Percentiles rank a stretch among this genome's conserved stretches.
Evolutionary conservation across 2,888 invertebrate species (phyloP).

Genomic region (Orthosia cruda): DNA sequence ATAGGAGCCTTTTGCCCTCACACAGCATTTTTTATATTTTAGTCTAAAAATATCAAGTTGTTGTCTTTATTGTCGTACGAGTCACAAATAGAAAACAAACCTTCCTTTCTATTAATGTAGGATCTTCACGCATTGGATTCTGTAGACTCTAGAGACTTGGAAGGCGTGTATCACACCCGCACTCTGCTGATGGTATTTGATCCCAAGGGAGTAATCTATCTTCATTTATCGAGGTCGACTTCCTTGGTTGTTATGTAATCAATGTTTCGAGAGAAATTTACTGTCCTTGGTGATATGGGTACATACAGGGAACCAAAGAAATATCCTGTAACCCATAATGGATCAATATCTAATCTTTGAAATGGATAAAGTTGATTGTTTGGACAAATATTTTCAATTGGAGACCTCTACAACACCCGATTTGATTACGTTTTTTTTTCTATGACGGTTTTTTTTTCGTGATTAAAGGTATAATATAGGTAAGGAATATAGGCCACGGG

Average conservation of each 20-base stretch:
- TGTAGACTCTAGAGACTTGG: constrained; percentile 3
- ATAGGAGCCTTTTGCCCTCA: too few relatives aligned
- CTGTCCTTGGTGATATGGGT: constrained; percentile 6
- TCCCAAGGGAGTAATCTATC: constrained; percentile 48
- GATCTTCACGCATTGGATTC: constrained; percentile 11
- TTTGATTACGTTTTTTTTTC: not conserved
- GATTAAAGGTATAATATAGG: too few relatives aligned
- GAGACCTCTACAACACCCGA: not conserved
- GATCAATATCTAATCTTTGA: not conserved
- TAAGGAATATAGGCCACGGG: not conserved
- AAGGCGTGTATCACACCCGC: constrained; percentile 14
- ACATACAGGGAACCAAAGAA: not conserved
- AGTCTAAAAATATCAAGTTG: too few relatives aligned
- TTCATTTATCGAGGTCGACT: constrained; percentile 46
- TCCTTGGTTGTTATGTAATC: constrained; percentile 26
- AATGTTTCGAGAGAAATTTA: constrained; percentile 19
- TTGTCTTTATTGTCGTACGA: too few relatives aligned
- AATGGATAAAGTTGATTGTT: not conserved
- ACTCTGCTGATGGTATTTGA: constrained; percentile 30
- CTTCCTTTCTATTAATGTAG: not conserved
- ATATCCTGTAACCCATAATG: not conserved
- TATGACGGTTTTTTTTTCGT: too few relatives aligned
- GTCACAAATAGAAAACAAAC: too few relatives aligned
- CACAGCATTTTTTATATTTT: too few relatives aligned
- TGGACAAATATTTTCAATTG: not conserved